Conservation (phyloP, 2,888 invertebrate species). For the Balanococcus diminutus region DNA sequence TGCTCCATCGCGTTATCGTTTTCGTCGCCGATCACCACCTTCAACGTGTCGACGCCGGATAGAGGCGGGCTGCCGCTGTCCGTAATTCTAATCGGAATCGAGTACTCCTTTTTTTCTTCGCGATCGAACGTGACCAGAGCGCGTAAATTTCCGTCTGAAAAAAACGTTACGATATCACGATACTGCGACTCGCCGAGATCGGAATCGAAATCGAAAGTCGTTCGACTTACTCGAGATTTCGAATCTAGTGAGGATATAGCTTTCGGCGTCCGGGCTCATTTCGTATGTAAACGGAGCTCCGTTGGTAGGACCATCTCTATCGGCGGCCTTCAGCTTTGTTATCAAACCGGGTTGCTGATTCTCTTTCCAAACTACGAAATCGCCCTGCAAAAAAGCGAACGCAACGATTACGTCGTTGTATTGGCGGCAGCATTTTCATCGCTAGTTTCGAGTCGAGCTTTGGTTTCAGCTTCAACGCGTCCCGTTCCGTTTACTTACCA, state of each 20-base stretch:
- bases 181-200: background rate
- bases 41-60: constrained; percentile 82
- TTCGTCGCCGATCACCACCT: constrained; percentile 89
- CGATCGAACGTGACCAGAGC: constrained; percentile 83
- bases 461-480: background rate
- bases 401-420: too few relatives aligned
- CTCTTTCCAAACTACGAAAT: constrained; percentile 77
- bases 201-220: too few relatives aligned
- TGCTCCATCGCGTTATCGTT: constrained; percentile 91
- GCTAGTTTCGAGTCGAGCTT: too few relatives aligned
- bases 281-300: constrained; percentile 84
- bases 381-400: background rate
- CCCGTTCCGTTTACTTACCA: constrained; percentile 65
- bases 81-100: constrained; percentile 85
- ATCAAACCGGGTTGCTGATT: constrained; percentile 74
- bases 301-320: constrained; percentile 80
- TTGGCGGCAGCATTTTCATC: too few relatives aligned
- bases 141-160: constrained; percentile 69
- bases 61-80: constrained; percentile 78
- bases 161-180: background rate
- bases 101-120: constrained; percentile 84
- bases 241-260: constrained; percentile 75
- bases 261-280: constrained; percentile 70
- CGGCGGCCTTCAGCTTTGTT: constrained; percentile 72
- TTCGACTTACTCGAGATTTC: constrained; percentile 66